A percentile compares a stretch with the other conserved stretches of the same genome.
Conservation (phyloP, 2,113 vertebrate species). For the Phylloscopus whistleri region DNA sequence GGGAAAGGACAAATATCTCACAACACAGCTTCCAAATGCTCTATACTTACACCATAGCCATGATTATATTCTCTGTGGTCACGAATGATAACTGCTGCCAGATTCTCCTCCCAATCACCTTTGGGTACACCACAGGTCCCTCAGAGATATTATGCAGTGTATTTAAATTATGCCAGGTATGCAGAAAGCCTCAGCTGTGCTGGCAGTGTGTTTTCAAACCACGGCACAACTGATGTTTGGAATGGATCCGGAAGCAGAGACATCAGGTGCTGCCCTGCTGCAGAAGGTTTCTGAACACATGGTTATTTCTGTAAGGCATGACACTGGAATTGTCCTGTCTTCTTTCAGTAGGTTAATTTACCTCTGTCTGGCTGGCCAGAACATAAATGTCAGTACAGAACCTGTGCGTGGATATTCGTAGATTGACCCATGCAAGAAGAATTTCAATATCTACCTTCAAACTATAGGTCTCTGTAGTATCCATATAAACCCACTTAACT, state of each 20-base stretch:
- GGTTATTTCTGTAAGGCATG: neutral
- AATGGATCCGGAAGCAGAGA: neutral
- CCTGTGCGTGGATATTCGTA: neutral
- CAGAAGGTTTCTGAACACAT: neutral
- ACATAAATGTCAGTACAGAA: neutral
- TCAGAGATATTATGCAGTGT: neutral
- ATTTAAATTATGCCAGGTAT: slow-evolving; percentile 12
- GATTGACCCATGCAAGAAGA: neutral
- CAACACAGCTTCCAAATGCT: neutral
- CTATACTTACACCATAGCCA: neutral
- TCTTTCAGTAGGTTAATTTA: neutral
- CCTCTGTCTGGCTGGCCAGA: neutral
- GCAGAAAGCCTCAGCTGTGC: neutral
- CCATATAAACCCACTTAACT: neutral
- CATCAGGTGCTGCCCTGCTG: neutral
- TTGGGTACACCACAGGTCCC: neutral
- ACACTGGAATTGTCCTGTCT: neutral
- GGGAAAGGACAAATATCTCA: neutral
- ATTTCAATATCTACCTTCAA: neutral
- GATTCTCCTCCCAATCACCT: neutral
- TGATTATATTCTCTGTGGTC: slow-evolving; percentile 22
- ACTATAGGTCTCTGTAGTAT: neutral
- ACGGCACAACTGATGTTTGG: neutral
- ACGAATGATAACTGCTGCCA: neutral
- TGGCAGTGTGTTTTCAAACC: neutral